Evolutionary conservation across 2,888 invertebrate genomes (phyloP).

Genomic region (Lepetodrilus schrolli): DNA sequence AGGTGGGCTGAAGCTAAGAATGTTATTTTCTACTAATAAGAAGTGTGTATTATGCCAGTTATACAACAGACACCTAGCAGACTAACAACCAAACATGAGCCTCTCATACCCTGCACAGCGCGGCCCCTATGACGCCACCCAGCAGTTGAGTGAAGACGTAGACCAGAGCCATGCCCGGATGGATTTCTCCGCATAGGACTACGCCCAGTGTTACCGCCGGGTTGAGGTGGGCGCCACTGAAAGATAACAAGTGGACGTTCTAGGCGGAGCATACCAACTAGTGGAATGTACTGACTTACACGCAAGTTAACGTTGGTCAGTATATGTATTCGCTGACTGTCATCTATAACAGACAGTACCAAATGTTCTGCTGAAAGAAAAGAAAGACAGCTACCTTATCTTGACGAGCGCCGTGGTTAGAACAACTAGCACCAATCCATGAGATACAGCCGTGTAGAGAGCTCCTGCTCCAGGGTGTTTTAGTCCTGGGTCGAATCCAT

Average conservation of each 20-base stretch:
- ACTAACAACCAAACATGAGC: too few species aligned
- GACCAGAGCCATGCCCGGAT: slow-evolving; percentile 53
- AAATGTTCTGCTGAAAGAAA: too few species aligned
- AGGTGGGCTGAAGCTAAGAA: too few species aligned
- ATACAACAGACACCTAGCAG: too few species aligned
- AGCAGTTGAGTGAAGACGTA: slow-evolving; percentile 70
- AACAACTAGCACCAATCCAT: neutral
- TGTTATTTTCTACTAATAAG: too few species aligned
- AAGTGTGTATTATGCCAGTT: too few species aligned
- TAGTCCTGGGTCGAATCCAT: neutral
- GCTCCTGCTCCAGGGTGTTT: slow-evolving; percentile 1
- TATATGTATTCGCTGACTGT: neutral
- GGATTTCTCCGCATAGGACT: slow-evolving; percentile 61
- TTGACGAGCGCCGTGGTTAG: neutral
- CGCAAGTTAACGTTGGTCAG: neutral
- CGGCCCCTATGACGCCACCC: slow-evolving; percentile 65
- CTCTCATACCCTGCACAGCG: slow-evolving; percentile 54
- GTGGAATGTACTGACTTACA: neutral
- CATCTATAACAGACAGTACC: too few species aligned
- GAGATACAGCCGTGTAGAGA: neutral
- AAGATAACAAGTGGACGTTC: too few species aligned
- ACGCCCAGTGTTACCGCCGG: slow-evolving; percentile 75
- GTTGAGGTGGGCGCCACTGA: slow-evolving; percentile 76
- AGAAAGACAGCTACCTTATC: neutral
- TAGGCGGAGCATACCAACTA: too few species aligned